A percentile compares a stretch with the other conserved stretches of the same genome.
These are phyloP conservation scores for Aphis gossypii DNA, from an alignment of 1,140 invertebrate species.

Conservation along the genomic window DNA sequence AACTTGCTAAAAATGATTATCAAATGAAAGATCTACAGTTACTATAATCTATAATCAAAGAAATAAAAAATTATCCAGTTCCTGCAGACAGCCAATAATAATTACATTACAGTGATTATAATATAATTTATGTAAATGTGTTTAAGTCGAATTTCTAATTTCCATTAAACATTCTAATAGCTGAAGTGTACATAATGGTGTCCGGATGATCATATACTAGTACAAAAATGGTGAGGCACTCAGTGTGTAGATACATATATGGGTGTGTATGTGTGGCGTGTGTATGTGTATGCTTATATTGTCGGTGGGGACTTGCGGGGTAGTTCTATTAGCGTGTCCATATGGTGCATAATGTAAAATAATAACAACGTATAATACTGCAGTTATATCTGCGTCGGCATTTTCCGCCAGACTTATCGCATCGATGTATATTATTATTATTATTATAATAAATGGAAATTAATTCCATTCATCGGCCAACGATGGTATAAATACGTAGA, in stretches of 20 bases:
- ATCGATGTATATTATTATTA: background rate
- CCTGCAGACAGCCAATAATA: background rate
- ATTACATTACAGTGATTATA: background rate
- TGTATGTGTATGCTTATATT: background rate
- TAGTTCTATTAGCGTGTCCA: slow-evolving; percentile 5
- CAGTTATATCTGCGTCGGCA: background rate
- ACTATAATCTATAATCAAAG: too few relatives aligned
- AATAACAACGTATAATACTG: background rate
- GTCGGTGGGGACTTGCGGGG: background rate
- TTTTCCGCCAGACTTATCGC: background rate
- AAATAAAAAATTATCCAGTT: too few relatives aligned
- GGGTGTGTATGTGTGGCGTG: background rate
- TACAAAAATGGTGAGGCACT: background rate
- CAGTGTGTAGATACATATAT: background rate
- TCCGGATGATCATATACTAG: background rate
- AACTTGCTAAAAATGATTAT: too few relatives aligned
- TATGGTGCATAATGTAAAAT: slow-evolving; percentile 1
- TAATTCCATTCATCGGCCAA: slow-evolving; percentile 55
- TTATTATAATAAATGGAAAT: slow-evolving; percentile 46
- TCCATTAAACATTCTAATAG: background rate
- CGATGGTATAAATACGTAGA: background rate
- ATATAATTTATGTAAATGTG: background rate
- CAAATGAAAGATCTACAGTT: too few relatives aligned
- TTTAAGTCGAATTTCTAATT: background rate
- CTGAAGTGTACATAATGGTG: background rate